Percentiles rank a stretch among this genome's conserved stretches.
Conservation (phyloP, 2,113 vertebrate species). For the Cyanoramphus novaezelandiae region DNA sequence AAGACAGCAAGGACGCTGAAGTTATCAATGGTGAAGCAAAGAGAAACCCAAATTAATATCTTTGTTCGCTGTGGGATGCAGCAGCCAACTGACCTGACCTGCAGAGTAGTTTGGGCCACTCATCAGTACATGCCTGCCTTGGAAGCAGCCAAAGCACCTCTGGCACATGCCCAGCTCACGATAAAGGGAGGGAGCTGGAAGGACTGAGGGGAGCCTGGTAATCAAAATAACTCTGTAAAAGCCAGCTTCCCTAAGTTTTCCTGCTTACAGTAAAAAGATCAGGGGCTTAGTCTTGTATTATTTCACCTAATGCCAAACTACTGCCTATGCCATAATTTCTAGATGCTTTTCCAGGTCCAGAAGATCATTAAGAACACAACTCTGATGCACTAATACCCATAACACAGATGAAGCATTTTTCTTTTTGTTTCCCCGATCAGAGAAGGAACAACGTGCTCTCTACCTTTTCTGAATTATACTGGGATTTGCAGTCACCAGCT, state of each 20-base stretch:
- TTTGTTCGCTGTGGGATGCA: neutral
- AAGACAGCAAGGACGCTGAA: neutral
- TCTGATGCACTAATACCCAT: neutral
- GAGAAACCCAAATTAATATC: neutral
- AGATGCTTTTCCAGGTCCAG: neutral
- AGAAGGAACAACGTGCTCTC: neutral
- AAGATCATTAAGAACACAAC: neutral
- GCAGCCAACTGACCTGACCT: neutral
- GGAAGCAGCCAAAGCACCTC: neutral
- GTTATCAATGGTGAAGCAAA: neutral
- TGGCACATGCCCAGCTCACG: fast-evolving
- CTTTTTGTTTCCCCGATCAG: neutral
- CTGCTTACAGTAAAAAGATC: neutral
- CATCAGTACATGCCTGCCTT: neutral
- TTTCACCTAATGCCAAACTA: neutral
- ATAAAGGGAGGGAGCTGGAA: neutral
- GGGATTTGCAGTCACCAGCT: constrained; percentile 95
- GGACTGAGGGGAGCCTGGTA: neutral
- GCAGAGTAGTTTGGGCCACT: neutral
- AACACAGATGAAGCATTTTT: neutral
- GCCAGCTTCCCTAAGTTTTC: neutral
- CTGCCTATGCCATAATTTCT: neutral
- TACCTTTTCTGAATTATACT: constrained; percentile 98
- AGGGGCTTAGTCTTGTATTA: neutral
- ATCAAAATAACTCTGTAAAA: neutral